phyloP scores from a whole-genome alignment of 2,113 vertebrate species.

The Engraulis encrasicolus region DNA sequence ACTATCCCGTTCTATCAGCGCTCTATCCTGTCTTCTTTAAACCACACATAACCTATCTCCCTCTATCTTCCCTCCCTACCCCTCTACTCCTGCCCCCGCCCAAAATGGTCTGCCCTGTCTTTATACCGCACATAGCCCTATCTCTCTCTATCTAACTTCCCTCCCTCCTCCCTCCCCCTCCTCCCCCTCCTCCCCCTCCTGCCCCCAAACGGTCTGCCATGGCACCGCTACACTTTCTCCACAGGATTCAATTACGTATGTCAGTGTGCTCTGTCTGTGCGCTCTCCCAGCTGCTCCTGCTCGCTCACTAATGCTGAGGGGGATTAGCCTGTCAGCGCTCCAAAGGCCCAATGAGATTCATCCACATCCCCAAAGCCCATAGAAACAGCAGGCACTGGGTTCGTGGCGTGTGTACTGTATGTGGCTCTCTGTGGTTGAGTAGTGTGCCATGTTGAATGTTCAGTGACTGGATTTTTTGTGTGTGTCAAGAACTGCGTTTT shows the following conservation, averaged over 20 bases:
- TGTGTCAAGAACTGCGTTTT: not conserved
- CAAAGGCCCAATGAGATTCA: slow-evolving; percentile 70
- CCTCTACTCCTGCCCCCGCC: too few relatives aligned
- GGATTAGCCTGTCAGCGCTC: slow-evolving; percentile 66
- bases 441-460: not conserved
- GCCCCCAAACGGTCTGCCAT: not conserved
- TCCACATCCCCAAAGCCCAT: slow-evolving; percentile 56
- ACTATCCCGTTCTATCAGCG: too few relatives aligned
- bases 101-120: too few relatives aligned
- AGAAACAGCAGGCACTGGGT: slow-evolving; percentile 14
- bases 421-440: slow-evolving; percentile 22
- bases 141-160: too few relatives aligned
- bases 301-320: slow-evolving; percentile 50
- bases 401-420: slow-evolving; percentile 49
- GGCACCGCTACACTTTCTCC: not conserved
- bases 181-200: not conserved
- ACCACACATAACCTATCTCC: too few relatives aligned
- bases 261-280: slow-evolving; percentile 32
- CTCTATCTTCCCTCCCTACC: too few relatives aligned
- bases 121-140: too few relatives aligned
- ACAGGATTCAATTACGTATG: slow-evolving; percentile 54
- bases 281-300: slow-evolving; percentile 51
- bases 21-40: too few relatives aligned
- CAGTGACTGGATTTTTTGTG: not conserved
- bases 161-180: not conserved